Conservation (phyloP, 2,888 invertebrate species). For the Drosophila merina region DNA sequence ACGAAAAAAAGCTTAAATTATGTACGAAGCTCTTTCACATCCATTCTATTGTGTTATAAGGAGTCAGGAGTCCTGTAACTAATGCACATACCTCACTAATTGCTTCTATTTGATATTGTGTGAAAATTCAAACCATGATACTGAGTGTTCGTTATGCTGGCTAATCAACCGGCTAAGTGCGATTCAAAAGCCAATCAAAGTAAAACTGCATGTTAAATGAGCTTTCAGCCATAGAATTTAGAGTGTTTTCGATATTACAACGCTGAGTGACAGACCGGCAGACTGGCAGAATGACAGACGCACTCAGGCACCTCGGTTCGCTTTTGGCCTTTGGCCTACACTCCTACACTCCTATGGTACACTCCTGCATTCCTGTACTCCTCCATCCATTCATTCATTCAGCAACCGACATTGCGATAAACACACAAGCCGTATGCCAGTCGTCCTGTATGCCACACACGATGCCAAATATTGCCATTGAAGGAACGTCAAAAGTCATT, state of each 20-base stretch:
- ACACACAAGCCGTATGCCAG: conserved; percentile 22
- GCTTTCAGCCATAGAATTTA: conserved; percentile 21
- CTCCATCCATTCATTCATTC: conserved; percentile 27
- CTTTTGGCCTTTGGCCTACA: conserved; percentile 44
- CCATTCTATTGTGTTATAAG: not conserved
- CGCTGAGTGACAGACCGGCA: conserved; percentile 8
- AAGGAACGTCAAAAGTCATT: conserved; percentile 64
- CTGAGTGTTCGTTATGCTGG: conserved; percentile 14
- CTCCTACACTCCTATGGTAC: conserved; percentile 22
- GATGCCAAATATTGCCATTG: conserved; percentile 64
- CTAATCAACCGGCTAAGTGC: conserved; percentile 39
- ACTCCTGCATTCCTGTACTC: conserved; percentile 28
- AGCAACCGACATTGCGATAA: conserved; percentile 54
- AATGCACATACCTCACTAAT: not conserved
- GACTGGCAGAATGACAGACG: conserved; percentile 8
- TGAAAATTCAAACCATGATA: conserved; percentile 14
- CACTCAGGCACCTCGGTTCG: conserved; percentile 16
- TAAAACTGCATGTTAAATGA: conserved; percentile 32
- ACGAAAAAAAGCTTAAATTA: not conserved
- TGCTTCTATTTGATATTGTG: not conserved
- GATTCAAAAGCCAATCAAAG: conserved; percentile 38
- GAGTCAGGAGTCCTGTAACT: no score
- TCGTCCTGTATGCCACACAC: conserved; percentile 4
- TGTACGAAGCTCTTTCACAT: not conserved
- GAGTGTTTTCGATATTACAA: conserved; percentile 33